Base-by-base conservation (phyloP, 92 coral and sea anemone genomes). In the Pocillopora grandis region DNA sequence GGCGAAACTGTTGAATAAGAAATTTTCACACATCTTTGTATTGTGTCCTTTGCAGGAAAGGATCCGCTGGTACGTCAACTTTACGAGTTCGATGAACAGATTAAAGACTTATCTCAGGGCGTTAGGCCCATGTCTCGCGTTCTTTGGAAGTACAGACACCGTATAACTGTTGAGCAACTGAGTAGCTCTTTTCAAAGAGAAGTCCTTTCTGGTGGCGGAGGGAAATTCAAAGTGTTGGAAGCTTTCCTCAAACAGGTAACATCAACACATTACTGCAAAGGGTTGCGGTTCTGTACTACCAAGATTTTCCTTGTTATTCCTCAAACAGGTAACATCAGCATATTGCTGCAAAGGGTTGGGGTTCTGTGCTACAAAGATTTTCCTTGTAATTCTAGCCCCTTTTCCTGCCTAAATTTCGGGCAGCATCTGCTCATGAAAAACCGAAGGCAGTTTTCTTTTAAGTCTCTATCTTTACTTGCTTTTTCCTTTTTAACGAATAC, bases 71-170 rank as follows among this genome's bases (percentile, higher is more conserved):
- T 90, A 58, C 86, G 96, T 16, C 86, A 75, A 37, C 64, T 90
- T 21, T 87, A 88, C 74, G 94, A 88, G 85, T 86, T 90, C 75
- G 96, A 90, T 79, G 78, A 83, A 18, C 80, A 84, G 5, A 61
- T 71, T 17, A 92, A 92, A 42, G 89, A 89, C 82, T 52, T 80
- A 17, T 21, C 82, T 64, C 64, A 11, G 12, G 81, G 65, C 9
- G 58, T 92, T 23, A 36, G 21, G 11, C 66, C 90, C 17, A 86
- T 85, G 75, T 83, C 89, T 18, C 72, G 78, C 27, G 72, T 83
- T 15, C 86, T 92, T 59, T 92, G 95, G 95, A 88, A 88, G 20
- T 89, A 87, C 66, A 82, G 95, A 81, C 80, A 89, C n/a, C 90
- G 87, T 18, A 84, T 92, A 36, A 92, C 95, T 37, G 59, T 92